Base-by-base conservation (phyloP, 2,113 vertebrate genomes). In the Pteruthius melanotis region DNA sequence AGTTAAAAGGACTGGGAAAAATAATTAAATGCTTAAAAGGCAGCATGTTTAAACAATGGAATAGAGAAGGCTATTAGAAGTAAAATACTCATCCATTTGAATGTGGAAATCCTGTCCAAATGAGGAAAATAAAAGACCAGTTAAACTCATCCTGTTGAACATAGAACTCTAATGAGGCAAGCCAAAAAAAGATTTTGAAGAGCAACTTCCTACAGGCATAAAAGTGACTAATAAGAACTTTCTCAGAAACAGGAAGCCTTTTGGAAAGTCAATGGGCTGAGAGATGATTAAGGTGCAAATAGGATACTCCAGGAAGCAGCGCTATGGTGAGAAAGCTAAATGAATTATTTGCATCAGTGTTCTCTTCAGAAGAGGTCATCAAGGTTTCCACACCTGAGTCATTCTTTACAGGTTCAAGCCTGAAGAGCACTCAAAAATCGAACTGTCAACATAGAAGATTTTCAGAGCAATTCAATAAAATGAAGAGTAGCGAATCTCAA, bases 201-300 rank as follows among this genome's bases (percentile, higher is more conserved):
- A 90, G 50, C 47, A 90, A 83, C 83, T 86, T 97, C 66, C 75
- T 88, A 50, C 77, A 78, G 79, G 64, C 68, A 70, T 80, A 66
- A 44, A 94, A 83, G 76, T 83, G 68, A 77, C 90, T 96, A 94
- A 92, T 83, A 86, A 77, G 61, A 92, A 80, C 64, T 90, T 94
- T 83, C 54, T 90, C 59, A 77, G 92, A 90, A 92, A 88, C 63
- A 77, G 86, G 95, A 97, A 96, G 66, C 63, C 42, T 92, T 68
- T 70, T 86, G 69, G 76, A 89, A 96, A 93, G 79, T 95, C 94
- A 92, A 33, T 92, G 90, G 90, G 30, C 76, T 95, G 92, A 75
- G 83, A 93, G 83, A 83, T 94, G 76, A 96, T 96, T 95, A 90
- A 96, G 83, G 94, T 90, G 68, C 65, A 93, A 93, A 93, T 94